Evolutionary conservation across 2,113 vertebrate genomes (phyloP).

Genomic region (Otocyon megalotis): DNA sequence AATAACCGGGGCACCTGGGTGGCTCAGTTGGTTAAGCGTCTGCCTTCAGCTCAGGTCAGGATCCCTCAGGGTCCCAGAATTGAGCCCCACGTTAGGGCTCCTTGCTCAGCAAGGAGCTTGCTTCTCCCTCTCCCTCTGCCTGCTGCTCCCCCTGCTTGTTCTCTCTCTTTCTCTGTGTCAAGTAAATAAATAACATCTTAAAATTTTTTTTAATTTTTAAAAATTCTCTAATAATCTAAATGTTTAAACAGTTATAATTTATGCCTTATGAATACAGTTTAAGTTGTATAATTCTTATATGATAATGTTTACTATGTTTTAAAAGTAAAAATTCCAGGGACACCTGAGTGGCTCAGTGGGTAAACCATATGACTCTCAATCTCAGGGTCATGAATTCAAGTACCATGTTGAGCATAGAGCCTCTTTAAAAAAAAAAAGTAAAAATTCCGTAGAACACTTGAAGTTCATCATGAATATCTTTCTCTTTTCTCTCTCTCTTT

Average conservation of each 20-base stretch:
- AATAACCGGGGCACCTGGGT: neutral
- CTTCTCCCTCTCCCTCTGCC: too few species aligned
- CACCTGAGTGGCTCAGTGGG: neutral
- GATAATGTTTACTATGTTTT: conserved; percentile 44
- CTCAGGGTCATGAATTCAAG: neutral
- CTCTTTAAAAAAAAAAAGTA: neutral
- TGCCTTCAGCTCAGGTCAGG: too few species aligned
- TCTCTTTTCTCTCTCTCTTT: neutral
- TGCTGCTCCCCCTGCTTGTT: too few species aligned
- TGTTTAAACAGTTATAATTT: conserved; percentile 2
- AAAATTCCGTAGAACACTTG: neutral
- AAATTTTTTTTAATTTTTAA: neutral
- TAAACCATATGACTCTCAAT: neutral
- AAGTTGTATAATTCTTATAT: neutral
- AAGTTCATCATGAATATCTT: conserved; percentile 32
- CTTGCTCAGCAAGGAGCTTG: too few species aligned
- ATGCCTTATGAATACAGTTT: conserved; percentile 32
- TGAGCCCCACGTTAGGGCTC: too few species aligned
- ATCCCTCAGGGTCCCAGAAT: too few species aligned
- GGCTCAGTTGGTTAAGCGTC: too few species aligned
- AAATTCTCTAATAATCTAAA: conserved; percentile 37
- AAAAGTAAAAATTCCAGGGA: neutral
- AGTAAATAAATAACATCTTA: too few species aligned
- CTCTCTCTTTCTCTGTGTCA: too few species aligned
- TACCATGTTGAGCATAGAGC: neutral